These are phyloP conservation scores for Poeciliopsis paucimaculata DNA, from an alignment of 2,797 vertebrate genomes.

Conservation along the genomic window DNA sequence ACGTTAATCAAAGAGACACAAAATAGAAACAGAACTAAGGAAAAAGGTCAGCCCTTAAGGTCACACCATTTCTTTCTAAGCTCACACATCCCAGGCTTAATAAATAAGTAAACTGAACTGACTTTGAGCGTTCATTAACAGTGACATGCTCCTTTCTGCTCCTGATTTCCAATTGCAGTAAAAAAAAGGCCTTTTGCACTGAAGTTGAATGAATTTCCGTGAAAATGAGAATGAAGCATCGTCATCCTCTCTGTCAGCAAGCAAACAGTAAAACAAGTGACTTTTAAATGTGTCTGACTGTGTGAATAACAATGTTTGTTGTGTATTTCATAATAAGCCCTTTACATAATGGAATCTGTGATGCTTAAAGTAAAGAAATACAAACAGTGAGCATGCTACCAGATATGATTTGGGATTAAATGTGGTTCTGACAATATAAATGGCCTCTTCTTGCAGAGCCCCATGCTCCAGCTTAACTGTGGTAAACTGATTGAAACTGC, in stretches of 20 bases:
- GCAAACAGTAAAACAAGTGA: constrained; percentile 29
- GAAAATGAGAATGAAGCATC: constrained; percentile 30
- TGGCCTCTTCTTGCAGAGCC: constrained; percentile 35
- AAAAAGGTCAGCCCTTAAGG: constrained; percentile 74
- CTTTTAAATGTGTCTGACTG: constrained; percentile 32
- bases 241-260: constrained; percentile 15
- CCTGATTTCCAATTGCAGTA: constrained; percentile 43
- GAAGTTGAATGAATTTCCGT: constrained; percentile 11
- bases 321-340: constrained; percentile 72
- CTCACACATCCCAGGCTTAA: constrained; percentile 54
- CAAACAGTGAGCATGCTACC: constrained; percentile 63
- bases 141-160: constrained; percentile 45
- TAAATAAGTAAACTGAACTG: constrained; percentile 46
- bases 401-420: constrained; percentile 51
- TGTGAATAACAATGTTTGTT: constrained; percentile 54
- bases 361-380: constrained; percentile 50
- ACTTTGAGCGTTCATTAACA: constrained; percentile 39
- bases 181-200: constrained; percentile 33
- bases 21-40: constrained; percentile 52
- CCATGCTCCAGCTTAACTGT: constrained; percentile 36
- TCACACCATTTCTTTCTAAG: constrained; percentile 67
- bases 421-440: constrained; percentile 25
- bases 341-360: constrained; percentile 73
- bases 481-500: constrained; percentile 17
- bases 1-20: constrained; percentile 50